Percentiles rank a stretch among this genome's conserved stretches.
phyloP scores from a whole-genome alignment of 2,113 vertebrate genomes.

The Chaetorhynchus papuensis region DNA sequence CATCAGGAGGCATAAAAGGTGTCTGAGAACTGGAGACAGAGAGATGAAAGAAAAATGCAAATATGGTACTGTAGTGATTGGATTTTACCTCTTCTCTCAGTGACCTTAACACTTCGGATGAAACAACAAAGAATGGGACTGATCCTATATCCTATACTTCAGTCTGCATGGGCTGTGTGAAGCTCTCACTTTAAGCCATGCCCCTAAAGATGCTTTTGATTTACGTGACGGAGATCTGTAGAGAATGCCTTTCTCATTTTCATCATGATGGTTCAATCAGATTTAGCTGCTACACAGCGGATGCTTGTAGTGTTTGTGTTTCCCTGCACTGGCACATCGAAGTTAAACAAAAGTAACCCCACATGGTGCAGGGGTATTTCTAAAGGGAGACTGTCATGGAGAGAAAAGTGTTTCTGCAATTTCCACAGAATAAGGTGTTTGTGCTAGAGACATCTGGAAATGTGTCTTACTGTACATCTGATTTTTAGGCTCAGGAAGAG shows the following conservation, averaged over 20 bases:
- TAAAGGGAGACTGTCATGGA: neutral
- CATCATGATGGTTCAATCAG: neutral
- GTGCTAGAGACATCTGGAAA: neutral
- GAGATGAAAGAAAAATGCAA: neutral
- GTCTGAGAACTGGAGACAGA: neutral
- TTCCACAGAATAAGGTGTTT: neutral
- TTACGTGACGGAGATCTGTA: neutral
- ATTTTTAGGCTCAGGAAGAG: slow-evolving; percentile 42
- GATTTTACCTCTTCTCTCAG: neutral
- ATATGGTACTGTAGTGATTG: neutral
- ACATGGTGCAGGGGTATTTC: neutral
- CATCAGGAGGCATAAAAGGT: neutral
- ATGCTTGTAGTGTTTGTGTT: neutral
- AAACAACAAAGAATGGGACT: neutral
- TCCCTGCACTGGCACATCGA: neutral
- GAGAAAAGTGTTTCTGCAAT: neutral
- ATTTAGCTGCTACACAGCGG: neutral
- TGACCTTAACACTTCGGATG: neutral
- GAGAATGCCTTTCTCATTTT: neutral
- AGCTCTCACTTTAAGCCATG: neutral
- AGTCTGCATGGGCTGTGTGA: neutral
- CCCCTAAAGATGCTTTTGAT: neutral
- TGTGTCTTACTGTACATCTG: neutral
- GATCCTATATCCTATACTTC: neutral
- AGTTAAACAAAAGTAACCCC: neutral